Conservation (phyloP, 2,113 vertebrate species). For the Oostethus manadensis region DNA sequence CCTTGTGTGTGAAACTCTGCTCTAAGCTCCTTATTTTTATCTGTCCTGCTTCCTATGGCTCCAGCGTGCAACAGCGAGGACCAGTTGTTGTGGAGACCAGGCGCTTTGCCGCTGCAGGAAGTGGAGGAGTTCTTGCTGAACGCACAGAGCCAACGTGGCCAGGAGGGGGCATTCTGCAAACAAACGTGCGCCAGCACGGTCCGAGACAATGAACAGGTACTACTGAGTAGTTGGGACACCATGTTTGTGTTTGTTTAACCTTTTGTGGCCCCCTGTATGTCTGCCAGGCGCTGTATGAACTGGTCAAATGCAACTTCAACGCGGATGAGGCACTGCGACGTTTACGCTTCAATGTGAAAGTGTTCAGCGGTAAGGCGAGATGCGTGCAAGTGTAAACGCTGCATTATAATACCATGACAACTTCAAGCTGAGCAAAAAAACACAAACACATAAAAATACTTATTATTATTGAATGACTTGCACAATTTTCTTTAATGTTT, state of each 20-base stretch:
- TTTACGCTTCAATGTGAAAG: conserved; percentile 89
- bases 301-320: conserved; percentile 93
- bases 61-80: conserved; percentile 84
- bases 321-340: conserved; percentile 86
- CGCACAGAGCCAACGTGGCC: conserved; percentile 70
- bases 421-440: not conserved
- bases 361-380: conserved; percentile 77
- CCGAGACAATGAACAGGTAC: conserved; percentile 89
- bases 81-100: conserved; percentile 90
- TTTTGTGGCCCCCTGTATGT: not conserved
- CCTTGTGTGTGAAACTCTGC: not conserved
- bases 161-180: conserved; percentile 57
- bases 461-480: not conserved
- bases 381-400: not conserved
- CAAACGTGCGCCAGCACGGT: conserved; percentile 67
- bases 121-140: conserved; percentile 85
- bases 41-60: not conserved
- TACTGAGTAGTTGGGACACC: not conserved
- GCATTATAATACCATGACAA: not conserved
- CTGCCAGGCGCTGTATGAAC: conserved; percentile 86
- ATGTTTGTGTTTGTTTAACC: not conserved
- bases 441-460: not conserved
- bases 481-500: too few species aligned
- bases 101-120: conserved; percentile 75
- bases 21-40: not conserved